Base-by-base conservation (phyloP, 2,888 invertebrate species). In the Labia minor region DNA sequence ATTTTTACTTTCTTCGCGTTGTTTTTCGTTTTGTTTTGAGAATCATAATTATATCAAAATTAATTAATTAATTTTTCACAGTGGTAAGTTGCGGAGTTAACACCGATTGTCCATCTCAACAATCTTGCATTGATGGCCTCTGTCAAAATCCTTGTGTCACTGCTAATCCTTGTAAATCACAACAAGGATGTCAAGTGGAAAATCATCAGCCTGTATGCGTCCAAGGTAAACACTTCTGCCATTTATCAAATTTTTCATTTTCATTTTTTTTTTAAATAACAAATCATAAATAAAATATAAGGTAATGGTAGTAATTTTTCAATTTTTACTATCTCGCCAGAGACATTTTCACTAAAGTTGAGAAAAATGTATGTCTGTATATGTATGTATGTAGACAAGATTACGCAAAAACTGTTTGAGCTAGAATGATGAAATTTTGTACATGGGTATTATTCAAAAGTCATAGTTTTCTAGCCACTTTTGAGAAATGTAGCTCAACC, bases 161-260 rank as follows among this genome's bases (percentile, higher is more conserved):
- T 76, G 84, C 81, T 20, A 87, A 89, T 70, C 91, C 90, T 1
- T 94, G 93, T 75, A 79, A 83, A 21, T 78, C 81, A 62, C 84
- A 86, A 65, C 89, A 92, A 73, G 87, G 90, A 72, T 94, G 93
- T 75, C 87, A 87, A 72, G 90, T 93, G 63, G 82, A 89, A 73
- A 82, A 90, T 73, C 93, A 93, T 76, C 87, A 89, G 75, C 89
- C 92, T 8, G 87, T 90, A 69, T 94, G 93, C 76, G 85, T 88
- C 61, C 87, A 86, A 82, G 89, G 92, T 88, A 80, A 73, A 66
- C 4, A n/a, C n/a, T n/a, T n/a, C n/a, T n/a, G n/a, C n/a, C n/a
- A n/a, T n/a, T n/a, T n/a, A n/a, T n/a, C n/a, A n/a, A 10, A 64
- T 11, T 18, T 64, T n/a, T 64, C 18, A 26, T 64, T 26, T 20